Evolutionary conservation across 2,113 vertebrate species (phyloP), one percentile per base, ranked within the genome.

Genomic region (Hyperopisus bebe): DNA sequence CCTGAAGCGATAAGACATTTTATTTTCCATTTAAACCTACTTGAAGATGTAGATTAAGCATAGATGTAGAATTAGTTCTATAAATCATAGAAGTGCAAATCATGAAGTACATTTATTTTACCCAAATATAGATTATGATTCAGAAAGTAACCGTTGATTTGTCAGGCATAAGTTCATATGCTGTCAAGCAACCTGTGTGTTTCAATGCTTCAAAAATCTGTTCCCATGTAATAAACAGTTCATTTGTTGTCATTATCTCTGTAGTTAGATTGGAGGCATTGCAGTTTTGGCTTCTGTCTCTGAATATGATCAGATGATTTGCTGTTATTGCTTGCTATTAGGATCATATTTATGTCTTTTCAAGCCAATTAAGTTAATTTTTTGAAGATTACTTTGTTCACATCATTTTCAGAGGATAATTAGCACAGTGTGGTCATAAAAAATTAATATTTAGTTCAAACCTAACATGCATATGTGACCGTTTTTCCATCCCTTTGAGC

Each of bases 161-260:
- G 7, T 8, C 50, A 62, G 86, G 3, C n/a, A 7, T 24, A 13
- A 48, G 27, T 84, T 21, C 42, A 39, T 85, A 35, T n/a, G 19
- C 51, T 89, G 80, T 39, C 80, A 21, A 46, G 58, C 21, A 84
- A 62, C 44, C 39, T 27, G 35, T 83, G 42, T 47, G 51, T 50
- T 88, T 62, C 87, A 27, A 19, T 82, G 35, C 21, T 48, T 19
- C 91, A 83, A 90, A 77, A 70, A 93, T 91, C 85, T 89, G 90
- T 91, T 89, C 50, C 58, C 47, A 90, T 86, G 91, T 92, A 90
- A 91, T 93, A 92, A 91, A 31, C 62, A 31, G n/a, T 70, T 70
- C 10, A 27, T 94, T 92, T 91, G 89, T 92, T 89, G 91, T 91
- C 82, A 91, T 92, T 93, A 55, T n/a, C 91, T 90, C 89, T 55